Base-by-base conservation (phyloP, 2,888 invertebrate species). In the Reticulitermes lucifugus region DNA sequence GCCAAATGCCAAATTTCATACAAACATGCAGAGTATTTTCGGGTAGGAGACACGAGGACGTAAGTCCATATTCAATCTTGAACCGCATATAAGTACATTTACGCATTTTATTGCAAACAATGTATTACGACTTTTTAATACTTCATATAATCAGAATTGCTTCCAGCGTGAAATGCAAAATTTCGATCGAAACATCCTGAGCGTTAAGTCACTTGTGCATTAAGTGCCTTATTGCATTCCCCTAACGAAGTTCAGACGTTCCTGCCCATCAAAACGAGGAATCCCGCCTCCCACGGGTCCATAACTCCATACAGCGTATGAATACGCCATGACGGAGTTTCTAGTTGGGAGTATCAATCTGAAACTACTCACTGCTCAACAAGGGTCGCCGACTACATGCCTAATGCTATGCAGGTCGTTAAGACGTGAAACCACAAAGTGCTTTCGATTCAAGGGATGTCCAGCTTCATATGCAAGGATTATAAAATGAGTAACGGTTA, bases 231-330 rank as follows among this genome's bases (percentile, higher is more conserved):
- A 10, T 25, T n/a, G n/a, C 65, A 18, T 55, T 18, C 55, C 55
- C 55, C 55, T 55, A 55, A 55, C 55, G 5, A 18, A 55, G 55
- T 4, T 14, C 55, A 5, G 55, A 18, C 55, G 18, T 55, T 55
- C 60, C n/a, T 25, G 65, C 14, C 25, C 65, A 65, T 65, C 65
- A 65, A n/a, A 12, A 65, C 9, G n/a, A 65, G 65, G 65, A 65
- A 18, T 65, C 25, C 65, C 12, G 25, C n/a, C 65, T 65, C 65
- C 25, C 65, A 25, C 14, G 65, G 65, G 65, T 65, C 65, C 65
- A 65, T n/a, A 65, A 65, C 65, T 65, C 65, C 65, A n/a, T 65
- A 25, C 65, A 65, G 65, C 25, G n/a, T 65, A 65, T 65, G 25
- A 65, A 65, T 65, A 4, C 25, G 25, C n/a, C 65, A 65, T 65